phyloP scores from a whole-genome alignment of 2,888 invertebrate species.

The Rhopalosiphum nymphaeae region DNA sequence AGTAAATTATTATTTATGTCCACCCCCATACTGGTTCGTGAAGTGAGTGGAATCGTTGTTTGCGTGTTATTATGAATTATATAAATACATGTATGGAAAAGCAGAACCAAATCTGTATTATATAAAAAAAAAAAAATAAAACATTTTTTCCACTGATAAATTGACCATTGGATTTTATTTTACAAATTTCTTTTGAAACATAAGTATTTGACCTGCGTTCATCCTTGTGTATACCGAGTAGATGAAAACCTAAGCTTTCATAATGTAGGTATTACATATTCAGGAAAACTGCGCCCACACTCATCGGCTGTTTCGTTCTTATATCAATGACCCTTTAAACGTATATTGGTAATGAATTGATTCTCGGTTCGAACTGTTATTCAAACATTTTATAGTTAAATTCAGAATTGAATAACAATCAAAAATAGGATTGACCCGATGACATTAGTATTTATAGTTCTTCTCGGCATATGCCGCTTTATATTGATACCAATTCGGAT shows the following conservation, averaged over 20 bases:
- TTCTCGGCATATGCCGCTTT: background rate
- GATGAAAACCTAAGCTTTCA: background rate
- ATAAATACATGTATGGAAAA: background rate
- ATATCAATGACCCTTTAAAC: no score
- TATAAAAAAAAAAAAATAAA: no score
- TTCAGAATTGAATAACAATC: no score
- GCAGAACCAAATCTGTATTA: background rate
- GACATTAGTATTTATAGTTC: background rate
- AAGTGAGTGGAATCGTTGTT: background rate
- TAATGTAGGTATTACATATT: background rate
- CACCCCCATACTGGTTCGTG: background rate
- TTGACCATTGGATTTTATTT: background rate
- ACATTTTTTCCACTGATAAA: no score
- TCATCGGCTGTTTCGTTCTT: no score
- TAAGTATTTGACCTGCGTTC: background rate
- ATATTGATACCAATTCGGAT: background rate
- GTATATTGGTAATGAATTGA: no score
- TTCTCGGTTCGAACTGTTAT: no score
- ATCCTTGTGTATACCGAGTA: background rate
- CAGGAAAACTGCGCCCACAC: background rate
- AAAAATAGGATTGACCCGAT: background rate
- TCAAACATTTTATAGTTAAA: background rate
- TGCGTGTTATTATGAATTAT: background rate
- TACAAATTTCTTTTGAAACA: background rate
- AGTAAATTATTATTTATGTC: background rate